These are phyloP conservation scores for Caloenas nicobarica DNA, from an alignment of 2,113 vertebrate species.

Conservation along the genomic window DNA sequence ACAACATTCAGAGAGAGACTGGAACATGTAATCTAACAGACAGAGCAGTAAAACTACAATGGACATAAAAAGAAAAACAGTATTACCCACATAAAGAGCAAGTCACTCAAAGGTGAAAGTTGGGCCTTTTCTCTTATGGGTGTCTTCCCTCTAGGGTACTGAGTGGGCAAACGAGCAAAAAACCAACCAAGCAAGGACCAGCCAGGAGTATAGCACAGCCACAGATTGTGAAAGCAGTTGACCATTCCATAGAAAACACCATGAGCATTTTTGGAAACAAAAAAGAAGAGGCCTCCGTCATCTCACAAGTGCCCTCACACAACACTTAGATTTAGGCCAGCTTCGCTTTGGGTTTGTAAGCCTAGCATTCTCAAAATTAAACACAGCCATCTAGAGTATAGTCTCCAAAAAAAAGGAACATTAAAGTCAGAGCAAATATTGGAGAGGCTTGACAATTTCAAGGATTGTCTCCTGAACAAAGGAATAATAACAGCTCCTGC, in stretches of 20 bases:
- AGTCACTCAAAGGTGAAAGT: neutral
- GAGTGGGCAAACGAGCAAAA: neutral
- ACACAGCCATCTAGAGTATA: neutral
- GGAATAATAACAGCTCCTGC: neutral
- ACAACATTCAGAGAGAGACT: neutral
- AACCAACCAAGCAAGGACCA: neutral
- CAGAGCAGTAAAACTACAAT: neutral
- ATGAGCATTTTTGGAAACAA: neutral
- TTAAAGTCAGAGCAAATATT: neutral
- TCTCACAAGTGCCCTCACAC: fast-evolving
- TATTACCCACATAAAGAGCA: neutral
- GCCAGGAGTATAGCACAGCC: neutral
- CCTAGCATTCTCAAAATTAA: neutral
- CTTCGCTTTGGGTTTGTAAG: neutral
- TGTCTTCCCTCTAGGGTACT: fast-evolving
- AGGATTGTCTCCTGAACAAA: neutral
- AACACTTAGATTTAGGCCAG: neutral
- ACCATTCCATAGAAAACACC: neutral
- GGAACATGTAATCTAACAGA: neutral
- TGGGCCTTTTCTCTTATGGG: fast-evolving
- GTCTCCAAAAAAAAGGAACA: neutral
- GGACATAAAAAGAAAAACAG: neutral
- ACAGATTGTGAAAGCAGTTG: neutral
- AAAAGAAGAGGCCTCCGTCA: neutral
- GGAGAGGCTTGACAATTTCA: neutral